A percentile compares a stretch with the other conserved stretches of the same genome.
These are phyloP conservation scores for Sturmia bella DNA, from an alignment of 2,888 invertebrate species.

Conservation along the genomic window DNA sequence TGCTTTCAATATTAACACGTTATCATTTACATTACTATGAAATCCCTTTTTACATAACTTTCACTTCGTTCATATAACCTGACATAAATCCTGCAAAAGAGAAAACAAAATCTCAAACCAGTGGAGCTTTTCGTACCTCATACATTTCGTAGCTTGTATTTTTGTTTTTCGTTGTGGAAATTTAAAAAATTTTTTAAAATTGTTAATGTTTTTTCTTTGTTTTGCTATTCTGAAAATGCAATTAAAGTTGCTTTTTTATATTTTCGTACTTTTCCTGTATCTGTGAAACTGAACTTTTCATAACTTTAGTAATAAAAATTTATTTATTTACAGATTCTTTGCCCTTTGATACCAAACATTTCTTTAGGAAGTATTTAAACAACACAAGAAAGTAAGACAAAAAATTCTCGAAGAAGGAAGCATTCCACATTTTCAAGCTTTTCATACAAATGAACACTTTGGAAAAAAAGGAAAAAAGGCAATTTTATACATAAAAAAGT, in stretches of 20 bases:
- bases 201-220: constrained; percentile 28
- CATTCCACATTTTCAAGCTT: constrained; percentile 49
- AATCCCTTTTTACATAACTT: too few species aligned
- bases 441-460: constrained; percentile 52
- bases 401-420: constrained; percentile 1
- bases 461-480: constrained; percentile 7
- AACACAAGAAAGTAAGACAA: constrained; percentile 7
- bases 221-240: constrained; percentile 2
- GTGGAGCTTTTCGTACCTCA: too few species aligned
- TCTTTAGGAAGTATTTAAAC: constrained; percentile 38
- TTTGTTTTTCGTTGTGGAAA: too few species aligned
- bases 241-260: not conserved
- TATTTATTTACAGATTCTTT: constrained; percentile 58
- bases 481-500: too few species aligned
- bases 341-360: constrained; percentile 28
- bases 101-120: too few species aligned
- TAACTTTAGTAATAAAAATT: constrained; percentile 65
- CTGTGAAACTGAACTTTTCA: constrained; percentile 40
- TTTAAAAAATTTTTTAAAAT: too few species aligned
- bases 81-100: too few species aligned
- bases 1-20: too few species aligned
- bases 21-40: too few species aligned
- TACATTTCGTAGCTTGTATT: too few species aligned
- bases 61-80: too few species aligned
- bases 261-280: constrained; percentile 22